Percentiles rank a stretch among this genome's conserved stretches.
Conservation (phyloP, 2,113 vertebrate genomes). For the Microtus oregoni region DNA sequence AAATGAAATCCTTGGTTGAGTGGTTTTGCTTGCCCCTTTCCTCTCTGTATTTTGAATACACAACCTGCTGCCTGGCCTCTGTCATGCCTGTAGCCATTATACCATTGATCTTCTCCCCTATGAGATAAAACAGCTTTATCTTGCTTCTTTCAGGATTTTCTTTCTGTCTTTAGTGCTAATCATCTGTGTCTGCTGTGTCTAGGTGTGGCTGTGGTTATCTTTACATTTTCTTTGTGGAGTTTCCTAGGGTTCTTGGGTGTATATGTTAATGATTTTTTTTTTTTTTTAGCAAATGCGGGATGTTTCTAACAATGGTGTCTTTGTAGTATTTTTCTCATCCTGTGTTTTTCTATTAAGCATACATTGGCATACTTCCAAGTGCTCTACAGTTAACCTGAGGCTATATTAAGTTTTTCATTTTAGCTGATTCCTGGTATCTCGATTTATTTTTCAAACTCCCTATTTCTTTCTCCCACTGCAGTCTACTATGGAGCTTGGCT, state of each 20-base stretch:
- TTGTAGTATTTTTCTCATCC: background rate
- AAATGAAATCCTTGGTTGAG: background rate
- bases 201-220: background rate
- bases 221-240: background rate
- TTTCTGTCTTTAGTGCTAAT: background rate
- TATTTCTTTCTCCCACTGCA: background rate
- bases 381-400: background rate
- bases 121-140: background rate
- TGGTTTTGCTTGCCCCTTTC: background rate
- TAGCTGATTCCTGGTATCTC: background rate
- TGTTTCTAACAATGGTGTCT: background rate
- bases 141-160: background rate
- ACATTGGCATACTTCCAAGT: background rate
- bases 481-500: background rate
- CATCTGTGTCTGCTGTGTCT: background rate
- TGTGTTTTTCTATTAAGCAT: background rate
- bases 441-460: background rate
- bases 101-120: background rate
- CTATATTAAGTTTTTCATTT: background rate
- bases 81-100: background rate
- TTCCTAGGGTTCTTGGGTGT: background rate
- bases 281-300: background rate
- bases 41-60: background rate
- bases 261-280: background rate
- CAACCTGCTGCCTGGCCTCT: background rate